phyloP scores from a whole-genome alignment of 2,888 invertebrate genomes.

The Drosophila incognita region DNA sequence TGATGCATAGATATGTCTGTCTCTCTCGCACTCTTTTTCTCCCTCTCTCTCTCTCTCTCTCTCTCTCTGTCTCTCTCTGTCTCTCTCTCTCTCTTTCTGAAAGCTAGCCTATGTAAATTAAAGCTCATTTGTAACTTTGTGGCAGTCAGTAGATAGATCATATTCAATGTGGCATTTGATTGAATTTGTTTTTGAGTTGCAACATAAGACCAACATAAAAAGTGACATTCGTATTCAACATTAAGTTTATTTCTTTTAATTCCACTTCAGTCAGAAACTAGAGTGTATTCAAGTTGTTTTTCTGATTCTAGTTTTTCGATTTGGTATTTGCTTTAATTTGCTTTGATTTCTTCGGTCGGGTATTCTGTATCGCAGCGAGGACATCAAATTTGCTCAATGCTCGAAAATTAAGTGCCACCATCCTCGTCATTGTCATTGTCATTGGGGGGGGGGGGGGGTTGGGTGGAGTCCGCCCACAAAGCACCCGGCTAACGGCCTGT shows the following conservation, averaged over 20 bases:
- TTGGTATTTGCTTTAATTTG: conserved; percentile 7
- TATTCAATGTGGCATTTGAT: background rate
- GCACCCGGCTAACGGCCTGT: conserved; percentile 5
- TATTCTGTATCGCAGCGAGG: conserved; percentile 20
- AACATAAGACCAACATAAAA: background rate
- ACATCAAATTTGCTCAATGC: conserved; percentile 54
- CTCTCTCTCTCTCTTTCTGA: background rate
- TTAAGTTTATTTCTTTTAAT: background rate
- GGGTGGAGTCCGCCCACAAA: background rate
- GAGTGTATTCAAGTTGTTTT: background rate
- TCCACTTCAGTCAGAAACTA: background rate
- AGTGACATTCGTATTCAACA: background rate
- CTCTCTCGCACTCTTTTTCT: background rate
- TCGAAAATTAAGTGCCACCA: conserved; percentile 56
- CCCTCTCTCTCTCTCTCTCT: background rate
- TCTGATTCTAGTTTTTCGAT: conserved; percentile 3
- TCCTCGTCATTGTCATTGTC: conserved; percentile 54
- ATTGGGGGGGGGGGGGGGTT: background rate
- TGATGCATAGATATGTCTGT: background rate
- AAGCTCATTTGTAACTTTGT: background rate
- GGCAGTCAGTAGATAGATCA: background rate
- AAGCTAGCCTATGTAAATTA: background rate
- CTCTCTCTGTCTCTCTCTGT: background rate
- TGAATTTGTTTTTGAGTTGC: background rate
- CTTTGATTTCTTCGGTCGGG: conserved; percentile 5